Evolutionary conservation across 2,113 vertebrate species (phyloP), one percentile per base, ranked within the genome.

Genomic region (Psephotus haematonotus): DNA sequence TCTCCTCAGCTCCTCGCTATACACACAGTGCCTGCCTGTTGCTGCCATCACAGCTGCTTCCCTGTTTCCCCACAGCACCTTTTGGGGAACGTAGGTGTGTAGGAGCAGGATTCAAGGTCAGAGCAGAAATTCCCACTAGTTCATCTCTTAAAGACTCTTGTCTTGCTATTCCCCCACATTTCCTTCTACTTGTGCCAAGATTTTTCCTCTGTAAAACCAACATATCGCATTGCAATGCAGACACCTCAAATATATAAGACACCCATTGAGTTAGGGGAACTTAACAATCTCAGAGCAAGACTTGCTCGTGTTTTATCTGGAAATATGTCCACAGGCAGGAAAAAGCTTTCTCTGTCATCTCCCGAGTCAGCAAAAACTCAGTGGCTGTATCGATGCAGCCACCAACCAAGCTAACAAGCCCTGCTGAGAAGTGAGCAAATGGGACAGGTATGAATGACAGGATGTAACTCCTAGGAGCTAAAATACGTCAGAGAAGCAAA

Each of bases 41-140:
- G 35, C 83, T 92, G 71, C 67, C 6, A 3, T 50, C 86, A 79
- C 89, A 95, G 81, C 47, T 92, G 91, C 77, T 88, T 84, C 86
- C 69, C 65, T 41, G 4, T n/a, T 74, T 93, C 62, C 65, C 22
- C 6, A 10, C 0, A 1, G 57, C 86, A 87, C 65, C 70, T 93
- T 68, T 57, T 1, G 2, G 46, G 74, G n/a, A 86, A 79, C 0
- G 41, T 69, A 79, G 81, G 77, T 89, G 77, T 82, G 0, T 9
- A 62, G 84, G 74, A 92, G 76, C 43, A 64, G 65, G 16, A 68
- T 16, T 0, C 4, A 33, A 39, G 39, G 74, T 25, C 35, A 64
- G 33, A 79, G 44, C n/a, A 84, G 44, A 64, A 94, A 90, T n/a
- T 68, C 50, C 33, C 43, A 43, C 41, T 82, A 41, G 52, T 60